Evolutionary conservation across 2,888 invertebrate species (phyloP).

Genomic region (Ophion obscuratus): DNA sequence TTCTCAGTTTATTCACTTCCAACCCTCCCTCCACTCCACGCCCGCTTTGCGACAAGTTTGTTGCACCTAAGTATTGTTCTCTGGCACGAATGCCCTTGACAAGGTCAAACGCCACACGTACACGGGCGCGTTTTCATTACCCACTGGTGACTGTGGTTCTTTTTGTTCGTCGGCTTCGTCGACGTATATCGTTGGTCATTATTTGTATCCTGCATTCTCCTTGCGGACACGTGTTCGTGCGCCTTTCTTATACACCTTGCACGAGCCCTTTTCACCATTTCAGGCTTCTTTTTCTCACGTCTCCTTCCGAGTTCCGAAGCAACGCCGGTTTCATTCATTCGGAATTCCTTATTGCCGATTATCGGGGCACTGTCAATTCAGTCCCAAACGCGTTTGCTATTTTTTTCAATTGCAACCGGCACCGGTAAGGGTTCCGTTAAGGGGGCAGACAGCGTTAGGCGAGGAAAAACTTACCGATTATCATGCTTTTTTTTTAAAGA

Average conservation of each 20-base stretch:
- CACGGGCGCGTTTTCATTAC: slow-evolving; percentile 48
- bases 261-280: neutral
- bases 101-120: slow-evolving; percentile 77
- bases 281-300: neutral
- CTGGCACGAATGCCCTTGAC: slow-evolving; percentile 77
- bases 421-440: no score
- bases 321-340: no score
- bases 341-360: no score
- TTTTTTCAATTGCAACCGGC: no score
- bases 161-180: slow-evolving; percentile 4
- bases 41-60: slow-evolving; percentile 65
- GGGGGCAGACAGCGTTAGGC: no score
- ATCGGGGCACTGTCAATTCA: no score
- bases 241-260: neutral
- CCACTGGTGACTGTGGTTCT: no score
- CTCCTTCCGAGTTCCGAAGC: no score
- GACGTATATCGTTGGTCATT: neutral
- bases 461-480: no score
- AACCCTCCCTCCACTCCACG: neutral
- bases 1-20: neutral
- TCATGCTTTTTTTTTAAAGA: no score
- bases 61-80: slow-evolving; percentile 80
- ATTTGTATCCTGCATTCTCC: slow-evolving; percentile 11
- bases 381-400: no score
- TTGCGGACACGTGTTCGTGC: slow-evolving; percentile 11